These are phyloP conservation scores for Chloroceryle amazona DNA, from an alignment of 2,797 vertebrate genomes.

Conservation along the genomic window DNA sequence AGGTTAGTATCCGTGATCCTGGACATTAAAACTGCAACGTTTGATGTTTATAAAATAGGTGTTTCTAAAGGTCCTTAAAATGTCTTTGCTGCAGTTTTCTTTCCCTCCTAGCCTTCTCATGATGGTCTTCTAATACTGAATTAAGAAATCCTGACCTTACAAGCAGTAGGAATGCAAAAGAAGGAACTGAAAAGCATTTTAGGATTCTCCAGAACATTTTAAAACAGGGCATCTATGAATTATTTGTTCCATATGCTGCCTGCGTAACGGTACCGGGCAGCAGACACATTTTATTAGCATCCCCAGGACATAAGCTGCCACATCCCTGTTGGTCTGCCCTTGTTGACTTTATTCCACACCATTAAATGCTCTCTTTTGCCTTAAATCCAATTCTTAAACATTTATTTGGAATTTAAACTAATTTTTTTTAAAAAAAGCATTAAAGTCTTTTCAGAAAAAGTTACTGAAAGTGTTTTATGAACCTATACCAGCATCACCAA, in stretches of 20 bases:
- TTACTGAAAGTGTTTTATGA: neutral
- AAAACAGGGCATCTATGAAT: neutral
- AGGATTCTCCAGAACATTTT: neutral
- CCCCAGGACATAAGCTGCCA: neutral
- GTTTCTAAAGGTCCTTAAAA: neutral
- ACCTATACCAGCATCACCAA: neutral
- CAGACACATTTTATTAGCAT: neutral
- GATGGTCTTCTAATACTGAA: neutral
- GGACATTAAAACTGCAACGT: constrained; percentile 7
- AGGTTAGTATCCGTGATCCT: neutral
- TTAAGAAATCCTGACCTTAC: neutral
- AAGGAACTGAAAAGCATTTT: neutral
- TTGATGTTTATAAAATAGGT: constrained; percentile 14
- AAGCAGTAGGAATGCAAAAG: neutral
- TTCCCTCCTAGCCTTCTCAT: neutral
- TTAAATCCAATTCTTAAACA: neutral
- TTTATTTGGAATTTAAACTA: neutral
- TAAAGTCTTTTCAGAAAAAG: neutral
- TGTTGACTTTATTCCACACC: neutral
- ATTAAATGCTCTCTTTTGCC: neutral
- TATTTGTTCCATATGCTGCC: neutral
- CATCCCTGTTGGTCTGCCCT: neutral
- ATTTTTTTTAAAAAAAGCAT: neutral
- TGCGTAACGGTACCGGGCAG: neutral
- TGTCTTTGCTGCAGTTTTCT: neutral